Evolutionary conservation across 2,113 vertebrate genomes (phyloP).

Genomic region (Sceloporus undulatus): DNA sequence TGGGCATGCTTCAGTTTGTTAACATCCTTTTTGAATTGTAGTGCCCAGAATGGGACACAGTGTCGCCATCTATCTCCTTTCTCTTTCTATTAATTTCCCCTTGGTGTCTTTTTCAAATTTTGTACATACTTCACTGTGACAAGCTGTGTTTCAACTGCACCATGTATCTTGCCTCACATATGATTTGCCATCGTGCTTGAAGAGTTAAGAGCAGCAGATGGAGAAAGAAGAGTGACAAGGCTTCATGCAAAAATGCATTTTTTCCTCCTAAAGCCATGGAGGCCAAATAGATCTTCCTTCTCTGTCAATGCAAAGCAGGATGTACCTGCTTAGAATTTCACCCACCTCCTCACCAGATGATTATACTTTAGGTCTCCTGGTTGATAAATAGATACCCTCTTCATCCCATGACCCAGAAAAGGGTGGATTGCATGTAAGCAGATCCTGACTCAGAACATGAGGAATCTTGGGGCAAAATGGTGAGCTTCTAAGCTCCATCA

Average conservation of each 20-base stretch:
- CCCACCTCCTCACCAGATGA: background rate
- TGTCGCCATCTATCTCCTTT: too few relatives aligned
- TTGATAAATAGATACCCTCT: background rate
- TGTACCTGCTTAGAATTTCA: slow-evolving; percentile 13
- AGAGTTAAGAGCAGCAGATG: slow-evolving; percentile 22
- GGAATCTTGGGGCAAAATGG: background rate
- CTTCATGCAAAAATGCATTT: slow-evolving; percentile 35
- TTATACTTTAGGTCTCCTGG: slow-evolving; percentile 26
- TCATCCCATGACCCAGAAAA: slow-evolving; percentile 5
- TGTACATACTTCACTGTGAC: too few relatives aligned
- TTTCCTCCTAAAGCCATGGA: slow-evolving; percentile 31
- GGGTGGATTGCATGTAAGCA: background rate
- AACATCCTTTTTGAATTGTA: too few relatives aligned
- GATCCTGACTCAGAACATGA: background rate
- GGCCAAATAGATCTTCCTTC: slow-evolving; percentile 19
- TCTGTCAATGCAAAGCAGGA: slow-evolving; percentile 33
- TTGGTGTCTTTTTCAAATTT: too few relatives aligned
- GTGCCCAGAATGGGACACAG: too few relatives aligned
- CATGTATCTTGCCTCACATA: slow-evolving; percentile 6
- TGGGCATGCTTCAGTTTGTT: too few relatives aligned
- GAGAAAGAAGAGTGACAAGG: slow-evolving; percentile 25
- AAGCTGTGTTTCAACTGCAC: too few relatives aligned
- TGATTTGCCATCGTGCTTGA: background rate
- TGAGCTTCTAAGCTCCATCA: background rate
- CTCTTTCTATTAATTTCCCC: too few relatives aligned